phyloP scores from a whole-genome alignment of 2,797 vertebrate genomes.

The Hafferia zeledoni region DNA sequence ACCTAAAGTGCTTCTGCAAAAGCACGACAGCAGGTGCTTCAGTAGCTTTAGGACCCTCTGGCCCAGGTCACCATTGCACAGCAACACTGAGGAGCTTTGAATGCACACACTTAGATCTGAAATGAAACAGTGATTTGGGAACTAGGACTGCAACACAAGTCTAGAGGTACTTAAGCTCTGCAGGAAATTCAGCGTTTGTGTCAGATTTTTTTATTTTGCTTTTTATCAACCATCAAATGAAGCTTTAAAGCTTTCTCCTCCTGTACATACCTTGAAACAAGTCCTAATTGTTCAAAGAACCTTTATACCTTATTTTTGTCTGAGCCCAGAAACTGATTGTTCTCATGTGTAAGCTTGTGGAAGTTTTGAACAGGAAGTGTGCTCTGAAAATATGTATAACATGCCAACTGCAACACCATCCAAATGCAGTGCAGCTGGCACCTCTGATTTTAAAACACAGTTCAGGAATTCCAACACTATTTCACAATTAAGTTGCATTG shows the following conservation, averaged over 20 bases:
- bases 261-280: background rate
- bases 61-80: background rate
- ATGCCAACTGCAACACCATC: background rate
- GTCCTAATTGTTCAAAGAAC: background rate
- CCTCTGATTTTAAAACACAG: background rate
- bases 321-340: background rate
- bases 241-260: background rate
- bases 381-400: background rate
- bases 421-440: background rate
- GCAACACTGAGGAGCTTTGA: background rate
- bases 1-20: background rate
- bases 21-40: background rate
- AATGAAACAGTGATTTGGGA: background rate
- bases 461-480: background rate
- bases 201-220: background rate
- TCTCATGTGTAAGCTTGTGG: background rate
- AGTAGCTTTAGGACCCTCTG: background rate
- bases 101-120: background rate
- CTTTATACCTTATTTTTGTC: background rate
- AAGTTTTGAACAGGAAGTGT: background rate
- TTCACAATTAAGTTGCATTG: background rate
- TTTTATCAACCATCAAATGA: fast-evolving
- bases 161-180: background rate
- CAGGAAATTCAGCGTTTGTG: background rate
- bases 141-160: background rate